phyloP scores from a whole-genome alignment of 1,140 invertebrate genomes.

The silkworm (Bombyx mori) region DNA sequence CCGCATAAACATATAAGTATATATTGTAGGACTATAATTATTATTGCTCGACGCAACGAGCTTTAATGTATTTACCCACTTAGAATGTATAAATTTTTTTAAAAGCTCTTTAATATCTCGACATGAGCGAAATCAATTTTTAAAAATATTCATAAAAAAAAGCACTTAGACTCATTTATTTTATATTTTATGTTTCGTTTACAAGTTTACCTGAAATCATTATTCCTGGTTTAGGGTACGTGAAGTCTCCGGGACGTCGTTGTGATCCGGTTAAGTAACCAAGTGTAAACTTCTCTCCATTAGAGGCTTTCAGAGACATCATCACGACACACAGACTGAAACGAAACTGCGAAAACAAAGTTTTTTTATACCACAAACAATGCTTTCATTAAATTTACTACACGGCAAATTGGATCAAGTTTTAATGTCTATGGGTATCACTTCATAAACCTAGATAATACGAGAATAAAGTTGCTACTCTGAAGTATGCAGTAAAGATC shows the following conservation, averaged over 20 bases:
- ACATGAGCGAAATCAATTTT: neutral
- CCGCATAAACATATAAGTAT: neutral
- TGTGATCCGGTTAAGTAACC: slow-evolving; percentile 87
- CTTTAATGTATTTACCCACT: too few species aligned
- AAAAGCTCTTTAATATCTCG: neutral
- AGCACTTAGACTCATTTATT: too few species aligned
- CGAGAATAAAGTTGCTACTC: neutral
- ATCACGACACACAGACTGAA: slow-evolving; percentile 39
- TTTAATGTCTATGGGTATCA: neutral
- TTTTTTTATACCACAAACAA: slow-evolving; percentile 1
- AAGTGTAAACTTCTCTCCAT: slow-evolving; percentile 72
- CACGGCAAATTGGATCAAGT: neutral
- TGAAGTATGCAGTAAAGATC: neutral
- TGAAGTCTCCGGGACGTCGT: slow-evolving; percentile 79
- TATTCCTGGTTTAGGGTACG: slow-evolving; percentile 82
- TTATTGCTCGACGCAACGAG: too few species aligned
- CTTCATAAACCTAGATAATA: neutral
- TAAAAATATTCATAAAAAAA: neutral
- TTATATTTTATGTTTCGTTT: too few species aligned
- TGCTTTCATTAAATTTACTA: neutral
- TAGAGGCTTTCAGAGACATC: slow-evolving; percentile 22
- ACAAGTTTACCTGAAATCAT: slow-evolving; percentile 58
- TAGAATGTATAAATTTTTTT: too few species aligned
- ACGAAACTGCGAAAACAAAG: slow-evolving; percentile 34
- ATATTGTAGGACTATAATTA: neutral